Base-by-base conservation (phyloP, 2,113 vertebrate species). In the Clarias macrocephalus region DNA sequence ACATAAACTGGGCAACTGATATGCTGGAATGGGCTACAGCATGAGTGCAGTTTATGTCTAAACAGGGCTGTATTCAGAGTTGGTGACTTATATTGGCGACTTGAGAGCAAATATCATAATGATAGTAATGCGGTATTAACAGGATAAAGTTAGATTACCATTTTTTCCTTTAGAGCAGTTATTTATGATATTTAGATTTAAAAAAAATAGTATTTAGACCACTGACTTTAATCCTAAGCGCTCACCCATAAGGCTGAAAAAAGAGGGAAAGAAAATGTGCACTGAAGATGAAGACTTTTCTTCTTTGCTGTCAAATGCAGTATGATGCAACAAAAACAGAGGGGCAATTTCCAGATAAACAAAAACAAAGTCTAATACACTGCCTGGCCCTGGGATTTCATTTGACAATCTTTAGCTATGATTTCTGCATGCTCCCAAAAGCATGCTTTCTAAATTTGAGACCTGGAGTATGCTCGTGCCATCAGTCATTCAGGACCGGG, bases 1-100 rank as follows among this genome's bases (percentile, higher is more conserved):
- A 88, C 80, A 82, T 59, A 88, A 88, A 88, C 48, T 80, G 30
- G 7, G 52, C 83, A 83, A 52, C 86, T 68, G 28, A 57, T 82
- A 75, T 82, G 86, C 63, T 88, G 56, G 33, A 81, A 86, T 83
- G 56, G 57, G 57, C 65, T 83, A 54, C 52, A 66, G 54, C 62
- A 73, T 52, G 76, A 48, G 48, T 48, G 48, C 48, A 48, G 48
- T 7, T 48, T 48, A 8, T 48, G 48, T 48, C 48, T 48, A 48
- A 7, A 48, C 7, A 48, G 48, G 48, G 48, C 48, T 42, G 28
- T 72, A 72, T 72, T 72, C 19, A 72, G 79, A 81, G 79, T 62
- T 59, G 76, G 7, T 59, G 52, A 57, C 54, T 56, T 23, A 80
- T 57, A 62, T 37, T 23, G 11, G 30, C 4, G 12, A 42, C 48